A percentile compares a stretch with the other conserved stretches of the same genome.
phyloP scores from a whole-genome alignment of 2,797 vertebrate genomes.

The Takifugu ocellatus region DNA sequence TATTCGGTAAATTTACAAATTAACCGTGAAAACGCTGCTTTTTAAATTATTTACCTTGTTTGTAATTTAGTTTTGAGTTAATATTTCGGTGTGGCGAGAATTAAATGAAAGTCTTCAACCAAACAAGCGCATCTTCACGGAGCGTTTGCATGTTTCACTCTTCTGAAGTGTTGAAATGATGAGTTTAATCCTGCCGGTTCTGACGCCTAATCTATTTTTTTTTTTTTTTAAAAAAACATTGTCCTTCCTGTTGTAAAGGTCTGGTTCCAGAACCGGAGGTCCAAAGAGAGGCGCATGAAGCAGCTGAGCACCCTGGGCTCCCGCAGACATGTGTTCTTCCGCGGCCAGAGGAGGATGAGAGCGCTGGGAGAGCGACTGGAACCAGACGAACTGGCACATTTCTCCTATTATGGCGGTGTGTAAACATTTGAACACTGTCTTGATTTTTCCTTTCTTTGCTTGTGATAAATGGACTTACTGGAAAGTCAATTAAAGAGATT shows the following conservation, averaged over 20 bases:
- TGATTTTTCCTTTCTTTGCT: background rate
- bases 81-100: no score
- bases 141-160: background rate
- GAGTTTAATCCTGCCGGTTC: background rate
- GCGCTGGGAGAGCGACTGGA: slow-evolving; percentile 80
- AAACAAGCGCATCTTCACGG: no score
- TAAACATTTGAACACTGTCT: background rate
- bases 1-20: background rate
- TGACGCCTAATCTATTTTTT: background rate
- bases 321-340: slow-evolving; percentile 90
- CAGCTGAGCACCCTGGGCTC: slow-evolving; percentile 89
- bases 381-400: slow-evolving; percentile 88
- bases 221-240: background rate
- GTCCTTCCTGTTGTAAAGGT: slow-evolving; percentile 71
- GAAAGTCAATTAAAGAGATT: background rate
- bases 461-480: background rate
- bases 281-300: slow-evolving; percentile 95
- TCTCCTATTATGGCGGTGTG: slow-evolving; percentile 93
- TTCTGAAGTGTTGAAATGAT: background rate
- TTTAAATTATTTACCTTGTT: no score
- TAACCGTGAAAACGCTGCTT: no score
- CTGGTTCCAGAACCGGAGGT: slow-evolving; percentile 96
- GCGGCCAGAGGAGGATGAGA: slow-evolving; percentile 92
- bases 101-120: no score
- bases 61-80: no score